These are phyloP conservation scores for Corythoichthys haematopterus DNA, from an alignment of 2,113 vertebrate species.

Conservation along the genomic window DNA sequence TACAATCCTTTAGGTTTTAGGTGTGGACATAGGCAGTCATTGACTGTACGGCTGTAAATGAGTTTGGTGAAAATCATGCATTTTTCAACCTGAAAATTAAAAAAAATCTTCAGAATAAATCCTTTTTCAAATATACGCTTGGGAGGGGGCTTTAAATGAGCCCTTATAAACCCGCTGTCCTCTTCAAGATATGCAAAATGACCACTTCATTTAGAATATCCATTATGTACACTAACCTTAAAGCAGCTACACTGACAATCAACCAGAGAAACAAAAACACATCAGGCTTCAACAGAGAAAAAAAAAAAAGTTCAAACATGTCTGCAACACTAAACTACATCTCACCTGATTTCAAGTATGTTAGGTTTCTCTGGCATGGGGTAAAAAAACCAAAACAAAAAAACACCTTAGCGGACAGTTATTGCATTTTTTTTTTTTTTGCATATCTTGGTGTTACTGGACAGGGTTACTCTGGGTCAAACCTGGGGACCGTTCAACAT, in stretches of 20 bases:
- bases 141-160: constrained; percentile 1
- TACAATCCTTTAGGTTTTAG: constrained; percentile 58
- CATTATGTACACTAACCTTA: not conserved
- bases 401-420: constrained; percentile 69
- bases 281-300: not conserved
- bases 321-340: constrained; percentile 84
- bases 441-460: constrained; percentile 85
- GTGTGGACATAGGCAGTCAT: too few relatives aligned
- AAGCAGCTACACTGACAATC: not conserved
- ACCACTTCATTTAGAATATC: not conserved
- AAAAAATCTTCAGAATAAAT: not conserved
- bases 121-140: not conserved
- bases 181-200: constrained; percentile 9
- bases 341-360: constrained; percentile 97
- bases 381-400: constrained; percentile 66
- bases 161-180: not conserved
- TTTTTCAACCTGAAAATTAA: not conserved
- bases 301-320: constrained; percentile 60
- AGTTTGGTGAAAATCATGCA: too few relatives aligned
- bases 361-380: constrained; percentile 83
- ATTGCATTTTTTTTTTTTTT: constrained; percentile 95
- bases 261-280: not conserved
- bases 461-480: not conserved
- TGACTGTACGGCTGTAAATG: too few relatives aligned
- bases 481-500: not conserved